Percentiles rank a stretch among this genome's conserved stretches.
Evolutionary conservation across 1,140 invertebrate genomes (phyloP).

Genomic region (Apis cerana): DNA sequence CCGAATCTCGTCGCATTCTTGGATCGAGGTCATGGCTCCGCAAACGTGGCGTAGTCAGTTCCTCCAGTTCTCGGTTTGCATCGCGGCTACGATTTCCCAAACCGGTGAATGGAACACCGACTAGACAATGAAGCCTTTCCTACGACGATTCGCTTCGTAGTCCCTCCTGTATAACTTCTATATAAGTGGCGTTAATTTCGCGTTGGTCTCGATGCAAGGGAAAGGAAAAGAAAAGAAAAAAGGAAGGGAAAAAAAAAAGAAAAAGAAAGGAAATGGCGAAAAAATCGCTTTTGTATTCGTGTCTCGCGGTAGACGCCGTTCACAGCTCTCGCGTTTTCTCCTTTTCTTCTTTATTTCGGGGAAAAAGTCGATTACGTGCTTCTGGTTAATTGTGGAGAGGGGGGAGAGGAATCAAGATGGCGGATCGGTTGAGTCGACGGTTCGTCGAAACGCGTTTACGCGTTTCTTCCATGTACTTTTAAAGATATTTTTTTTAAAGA

Average conservation of each 20-base stretch:
- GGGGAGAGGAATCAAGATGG: not conserved
- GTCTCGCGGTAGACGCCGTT: not conserved
- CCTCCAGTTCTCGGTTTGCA: conserved; percentile 11
- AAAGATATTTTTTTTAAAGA: too few species aligned
- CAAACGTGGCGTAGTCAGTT: conserved; percentile 20
- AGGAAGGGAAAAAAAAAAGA: not conserved
- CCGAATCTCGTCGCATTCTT: conserved; percentile 63
- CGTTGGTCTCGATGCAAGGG: not conserved
- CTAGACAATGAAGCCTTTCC: not conserved
- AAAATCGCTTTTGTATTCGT: too few species aligned
- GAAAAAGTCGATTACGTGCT: not conserved
- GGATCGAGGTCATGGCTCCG: conserved; percentile 59
- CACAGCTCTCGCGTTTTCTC: not conserved
- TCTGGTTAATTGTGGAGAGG: not conserved
- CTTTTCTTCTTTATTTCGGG: not conserved
- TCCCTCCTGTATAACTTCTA: not conserved
- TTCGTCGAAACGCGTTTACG: too few species aligned
- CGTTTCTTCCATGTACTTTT: too few species aligned
- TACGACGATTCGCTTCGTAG: not conserved
- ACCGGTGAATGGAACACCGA: conserved; percentile 5
- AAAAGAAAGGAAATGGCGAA: not conserved
- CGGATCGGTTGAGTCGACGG: too few species aligned
- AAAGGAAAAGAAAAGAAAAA: not conserved
- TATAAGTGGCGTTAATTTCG: not conserved
- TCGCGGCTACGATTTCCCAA: conserved; percentile 17